Base-by-base conservation (phyloP, 2,113 vertebrate species). In the Poicephalus meyeri region DNA sequence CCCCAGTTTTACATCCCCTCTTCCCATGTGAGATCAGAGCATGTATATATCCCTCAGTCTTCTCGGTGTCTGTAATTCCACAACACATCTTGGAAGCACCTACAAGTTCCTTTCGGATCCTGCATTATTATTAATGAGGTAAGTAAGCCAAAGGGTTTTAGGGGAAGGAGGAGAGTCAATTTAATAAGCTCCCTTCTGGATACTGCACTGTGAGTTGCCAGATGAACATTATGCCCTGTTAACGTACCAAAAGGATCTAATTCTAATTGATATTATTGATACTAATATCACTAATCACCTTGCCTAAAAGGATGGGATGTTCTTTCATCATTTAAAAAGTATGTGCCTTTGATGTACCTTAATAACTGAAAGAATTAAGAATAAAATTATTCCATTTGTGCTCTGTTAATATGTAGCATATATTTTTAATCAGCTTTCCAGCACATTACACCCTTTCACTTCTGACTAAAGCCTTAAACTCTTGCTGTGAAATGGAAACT, bases 381-480 rank as follows among this genome's bases (percentile, higher is more conserved):
- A 47, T 42, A 83, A 97, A 91, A 55, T 11, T 8, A 87, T 92
- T 95, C 74, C 74, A 81, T 95, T 95, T 95, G 70, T 84, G 76
- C 80, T 80, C 85, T 81, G 80, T 92, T 89, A 80, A 91, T 94
- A 93, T 86, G 55, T 76, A 83, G 78, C 85, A 97, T 79, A 73
- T 95, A 95, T 97, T 96, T 97, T 95, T 95, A 97, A 97, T 94
- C 95, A 96, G 89, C 72, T 95, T 93, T 88, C 39, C 91, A 87
- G 63, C 73, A 66, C 21, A 82, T 93, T 89, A 73, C 92, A 81
- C 74, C 47, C 92, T 89, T 85, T 73, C 69, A 80, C 33, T 87
- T 72, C 86, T 82, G n/a, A 72, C 72, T 80, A 64, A 87, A 95
- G 41, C 80, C 68, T 96, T 68, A 89, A 96, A 70, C 28, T 79